phyloP scores from a whole-genome alignment of 2,797 vertebrate genomes.

The Tokudaia muenninki region DNA sequence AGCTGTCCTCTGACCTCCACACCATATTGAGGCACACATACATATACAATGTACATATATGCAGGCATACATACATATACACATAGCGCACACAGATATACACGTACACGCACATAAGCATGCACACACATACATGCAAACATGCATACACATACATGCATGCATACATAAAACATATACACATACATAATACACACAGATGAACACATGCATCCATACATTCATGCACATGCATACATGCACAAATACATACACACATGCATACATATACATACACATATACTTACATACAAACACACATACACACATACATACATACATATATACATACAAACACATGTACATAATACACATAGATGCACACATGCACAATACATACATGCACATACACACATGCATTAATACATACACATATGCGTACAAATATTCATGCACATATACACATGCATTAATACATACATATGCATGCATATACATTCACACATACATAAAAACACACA shows the following conservation, averaged over 20 bases:
- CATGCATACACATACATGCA: no score
- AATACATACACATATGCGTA: not conserved
- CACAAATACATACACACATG: not conserved
- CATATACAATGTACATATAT: not conserved
- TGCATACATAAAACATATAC: no score
- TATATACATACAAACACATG: not conserved
- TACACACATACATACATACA: not conserved
- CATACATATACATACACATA: not conserved
- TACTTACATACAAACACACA: not conserved
- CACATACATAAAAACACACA: no score
- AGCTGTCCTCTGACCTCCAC: not conserved
- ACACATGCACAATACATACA: not conserved
- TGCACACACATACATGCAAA: not conserved
- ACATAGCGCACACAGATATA: not conserved
- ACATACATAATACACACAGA: not conserved
- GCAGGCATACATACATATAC: not conserved
- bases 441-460: not conserved
- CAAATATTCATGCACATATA: rapidly evolving
- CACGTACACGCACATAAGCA: not conserved
- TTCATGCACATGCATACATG: rapidly evolving
- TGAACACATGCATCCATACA: not conserved
- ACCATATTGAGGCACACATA: not conserved
- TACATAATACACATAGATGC: rapidly evolving
- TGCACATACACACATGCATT: not conserved
- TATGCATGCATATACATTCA: rapidly evolving